phyloP scores from a whole-genome alignment of 2,888 invertebrate species.

The Dorcus parallelipipedus region DNA sequence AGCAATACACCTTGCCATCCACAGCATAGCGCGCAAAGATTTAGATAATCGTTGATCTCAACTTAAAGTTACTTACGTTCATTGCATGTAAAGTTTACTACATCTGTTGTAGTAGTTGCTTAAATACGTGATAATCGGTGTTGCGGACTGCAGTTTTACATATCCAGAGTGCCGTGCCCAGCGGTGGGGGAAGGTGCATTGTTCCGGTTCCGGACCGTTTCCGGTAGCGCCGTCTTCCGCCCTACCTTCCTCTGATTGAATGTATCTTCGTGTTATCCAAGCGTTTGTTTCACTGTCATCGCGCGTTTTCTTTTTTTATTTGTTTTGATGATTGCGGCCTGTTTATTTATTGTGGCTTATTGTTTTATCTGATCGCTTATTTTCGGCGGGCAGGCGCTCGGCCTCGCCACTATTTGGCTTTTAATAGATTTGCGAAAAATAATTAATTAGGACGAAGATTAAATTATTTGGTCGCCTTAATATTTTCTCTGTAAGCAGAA shows the following conservation, averaged over 20 bases:
- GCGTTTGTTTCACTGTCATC: slow-evolving; percentile 40
- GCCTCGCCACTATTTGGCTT: no score
- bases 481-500: neutral
- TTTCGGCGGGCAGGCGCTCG: no score
- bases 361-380: slow-evolving; percentile 4
- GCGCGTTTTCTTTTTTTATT: slow-evolving; percentile 25
- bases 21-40: no score
- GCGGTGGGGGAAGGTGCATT: slow-evolving; percentile 15
- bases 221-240: slow-evolving; percentile 41
- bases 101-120: slow-evolving; percentile 4
- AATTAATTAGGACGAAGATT: no score
- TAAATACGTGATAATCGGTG: slow-evolving; percentile 18
- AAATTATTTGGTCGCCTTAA: no score
- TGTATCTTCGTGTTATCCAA: slow-evolving; percentile 41
- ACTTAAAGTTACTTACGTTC: no score
- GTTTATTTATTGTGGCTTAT: slow-evolving; percentile 11
- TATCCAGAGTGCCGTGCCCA: slow-evolving; percentile 9
- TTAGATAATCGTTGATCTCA: no score
- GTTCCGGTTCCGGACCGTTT: slow-evolving; percentile 42
- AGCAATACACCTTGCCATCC: neutral
- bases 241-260: slow-evolving; percentile 39
- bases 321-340: slow-evolving; percentile 26
- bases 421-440: no score
- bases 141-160: slow-evolving; percentile 22
- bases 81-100: no score